phyloP scores from a whole-genome alignment of 2,888 invertebrate species.

The Philereme transversata region DNA sequence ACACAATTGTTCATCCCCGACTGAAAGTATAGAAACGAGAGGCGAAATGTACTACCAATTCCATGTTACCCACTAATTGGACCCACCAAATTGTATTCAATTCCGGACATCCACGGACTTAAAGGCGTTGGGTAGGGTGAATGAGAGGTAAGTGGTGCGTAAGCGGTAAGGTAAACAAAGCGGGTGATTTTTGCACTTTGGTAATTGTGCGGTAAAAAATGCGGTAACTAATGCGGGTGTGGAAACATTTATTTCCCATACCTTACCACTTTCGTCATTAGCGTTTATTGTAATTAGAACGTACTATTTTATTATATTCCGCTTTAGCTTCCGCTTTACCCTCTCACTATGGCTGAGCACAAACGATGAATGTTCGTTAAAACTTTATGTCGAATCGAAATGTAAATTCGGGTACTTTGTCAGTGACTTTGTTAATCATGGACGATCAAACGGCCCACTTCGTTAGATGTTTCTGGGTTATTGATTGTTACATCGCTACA shows the following conservation, averaged over 20 bases:
- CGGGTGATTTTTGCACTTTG: not conserved
- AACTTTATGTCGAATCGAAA: slow-evolving; percentile 60
- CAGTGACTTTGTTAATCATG: slow-evolving; percentile 54
- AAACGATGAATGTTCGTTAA: slow-evolving; percentile 62
- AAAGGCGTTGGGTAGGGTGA: slow-evolving; percentile 6
- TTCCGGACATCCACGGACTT: slow-evolving; percentile 41
- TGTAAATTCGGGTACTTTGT: slow-evolving; percentile 56
- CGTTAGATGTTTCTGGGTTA: slow-evolving; percentile 26
- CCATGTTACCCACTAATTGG: slow-evolving; percentile 72
- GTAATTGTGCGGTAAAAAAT: not conserved
- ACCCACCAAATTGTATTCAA: slow-evolving; percentile 60
- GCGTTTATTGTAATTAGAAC: no score
- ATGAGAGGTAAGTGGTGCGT: not conserved
- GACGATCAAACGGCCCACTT: slow-evolving; percentile 46
- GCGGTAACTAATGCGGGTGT: not conserved
- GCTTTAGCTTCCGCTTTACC: not conserved
- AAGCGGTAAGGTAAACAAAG: not conserved
- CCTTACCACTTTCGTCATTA: not conserved
- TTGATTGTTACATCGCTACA: slow-evolving; percentile 20
- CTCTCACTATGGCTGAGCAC: slow-evolving; percentile 1
- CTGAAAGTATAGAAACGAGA: slow-evolving; percentile 75
- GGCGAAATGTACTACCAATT: slow-evolving; percentile 64
- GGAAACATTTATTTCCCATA: not conserved
- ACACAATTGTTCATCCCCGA: slow-evolving; percentile 76
- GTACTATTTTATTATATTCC: not conserved